Evolutionary conservation across 1,140 invertebrate species (phyloP), one percentile per base, ranked within the genome.

Genomic region (Dendrolimus kikuchii): DNA sequence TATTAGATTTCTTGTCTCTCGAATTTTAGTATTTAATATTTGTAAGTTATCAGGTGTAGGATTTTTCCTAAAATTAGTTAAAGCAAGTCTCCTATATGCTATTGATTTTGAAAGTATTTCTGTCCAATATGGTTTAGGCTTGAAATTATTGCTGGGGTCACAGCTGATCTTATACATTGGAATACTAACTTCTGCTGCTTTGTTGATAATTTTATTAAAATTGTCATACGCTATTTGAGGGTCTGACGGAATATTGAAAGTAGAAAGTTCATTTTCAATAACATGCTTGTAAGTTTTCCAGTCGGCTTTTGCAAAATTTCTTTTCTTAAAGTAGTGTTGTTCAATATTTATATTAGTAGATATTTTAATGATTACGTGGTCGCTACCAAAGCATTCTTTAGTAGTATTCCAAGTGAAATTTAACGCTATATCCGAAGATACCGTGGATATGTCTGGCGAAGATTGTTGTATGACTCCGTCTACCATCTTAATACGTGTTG

Each of bases 361-460:
- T 9, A 56, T 40, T 51, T 57, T 57, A 37, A 57, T 48, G 2
- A 52, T 36, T 23, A 57, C 9, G 40, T 57, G 55, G 40, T 57
- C 50, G 40, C 49, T 57, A 5, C 46, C 50, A 2, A 57, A 9
- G 37, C 6, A 40, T 50, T 58, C 56, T 46, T 58, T 53, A 38
- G 46, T 23, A n/a, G 46, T 40, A 5, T 39, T 53, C 56, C 56
- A 58, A 53, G 39, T 44, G 37, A 57, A 52, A 1, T 52, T 51
- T 3, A 48, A 5, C 3, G 55, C 44, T 38, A 57, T 48, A 44
- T 57, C 50, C 5, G 39, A 2, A 43, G 54, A 46, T 7, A 46
- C 39, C 7, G 51, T 10, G 8, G 54, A 40, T 39, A 56, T 51
- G 38, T 51, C 55, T 5, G 55, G 49, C 7, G 55, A 46, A 38